Evolutionary conservation across 2,888 invertebrate genomes (phyloP).

Genomic region (Tupiocoris notatus): DNA sequence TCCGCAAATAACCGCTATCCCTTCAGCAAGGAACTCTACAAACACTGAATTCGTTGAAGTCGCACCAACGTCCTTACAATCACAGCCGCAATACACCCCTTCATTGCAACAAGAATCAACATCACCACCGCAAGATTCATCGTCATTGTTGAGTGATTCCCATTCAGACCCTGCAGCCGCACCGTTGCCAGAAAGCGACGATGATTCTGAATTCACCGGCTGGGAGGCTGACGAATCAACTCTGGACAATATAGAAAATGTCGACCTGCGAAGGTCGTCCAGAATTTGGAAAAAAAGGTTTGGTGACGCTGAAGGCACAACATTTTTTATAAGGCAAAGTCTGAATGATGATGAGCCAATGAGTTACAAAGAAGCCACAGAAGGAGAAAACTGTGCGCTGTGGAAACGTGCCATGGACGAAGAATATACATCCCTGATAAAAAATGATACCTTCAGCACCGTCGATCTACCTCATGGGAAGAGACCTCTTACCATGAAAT

Average conservation of each 20-base stretch:
- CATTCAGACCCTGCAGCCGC: background rate
- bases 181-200: background rate
- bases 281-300: background rate
- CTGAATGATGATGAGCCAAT: background rate
- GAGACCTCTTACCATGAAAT: slow-evolving; percentile 48
- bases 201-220: background rate
- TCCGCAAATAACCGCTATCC: background rate
- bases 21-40: background rate
- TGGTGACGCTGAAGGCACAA: background rate
- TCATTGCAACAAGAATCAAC: no score
- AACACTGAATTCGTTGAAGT: background rate
- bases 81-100: background rate
- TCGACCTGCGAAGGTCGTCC: background rate
- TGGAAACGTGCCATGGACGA: slow-evolving; percentile 29
- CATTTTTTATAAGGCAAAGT: background rate
- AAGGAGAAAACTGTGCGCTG: background rate
- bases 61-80: background rate
- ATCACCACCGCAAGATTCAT: background rate
- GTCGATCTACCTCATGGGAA: slow-evolving; percentile 42
- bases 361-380: background rate
- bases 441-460: slow-evolving; percentile 49
- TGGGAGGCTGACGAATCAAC: background rate
- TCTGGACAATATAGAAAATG: background rate
- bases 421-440: slow-evolving; percentile 48
- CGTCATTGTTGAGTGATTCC: background rate